These are phyloP conservation scores for Gallinago nigripennis DNA, from an alignment of 2,797 vertebrate genomes.

Conservation along the genomic window DNA sequence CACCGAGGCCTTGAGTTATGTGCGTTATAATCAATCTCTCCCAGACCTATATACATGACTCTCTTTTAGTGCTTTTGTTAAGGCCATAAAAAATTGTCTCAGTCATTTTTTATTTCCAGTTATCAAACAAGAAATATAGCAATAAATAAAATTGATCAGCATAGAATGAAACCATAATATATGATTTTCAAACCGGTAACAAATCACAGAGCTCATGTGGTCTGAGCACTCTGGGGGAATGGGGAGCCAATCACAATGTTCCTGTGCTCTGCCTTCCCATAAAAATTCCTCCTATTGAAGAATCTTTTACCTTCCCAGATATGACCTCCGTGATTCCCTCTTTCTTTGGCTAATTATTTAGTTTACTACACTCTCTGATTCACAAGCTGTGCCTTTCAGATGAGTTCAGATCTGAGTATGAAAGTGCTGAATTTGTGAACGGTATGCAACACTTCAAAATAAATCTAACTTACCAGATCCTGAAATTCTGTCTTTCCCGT, in stretches of 20 bases:
- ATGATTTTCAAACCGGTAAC: not conserved
- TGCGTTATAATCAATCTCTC: not conserved
- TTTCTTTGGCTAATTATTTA: not conserved
- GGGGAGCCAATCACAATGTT: rapidly evolving
- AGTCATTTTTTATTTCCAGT: slow-evolving; percentile 20
- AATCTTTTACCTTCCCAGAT: not conserved
- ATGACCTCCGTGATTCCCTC: rapidly evolving
- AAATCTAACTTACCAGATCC: not conserved
- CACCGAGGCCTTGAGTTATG: not conserved
- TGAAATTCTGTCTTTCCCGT: not conserved
- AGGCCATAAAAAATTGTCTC: not conserved
- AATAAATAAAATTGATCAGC: slow-evolving; percentile 23
- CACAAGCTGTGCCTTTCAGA: not conserved
- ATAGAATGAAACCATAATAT: slow-evolving; percentile 12
- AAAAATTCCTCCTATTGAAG: not conserved
- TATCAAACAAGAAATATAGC: slow-evolving; percentile 20
- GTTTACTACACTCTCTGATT: not conserved
- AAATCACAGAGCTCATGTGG: not conserved
- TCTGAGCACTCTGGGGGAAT: not conserved
- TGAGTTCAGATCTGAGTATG: not conserved
- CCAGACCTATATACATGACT: not conserved
- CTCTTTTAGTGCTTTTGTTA: not conserved
- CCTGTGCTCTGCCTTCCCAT: not conserved
- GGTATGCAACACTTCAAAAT: not conserved
- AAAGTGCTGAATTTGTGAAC: not conserved